Evolutionary conservation across 2,113 vertebrate species (phyloP).

Genomic region (Engystomops pustulosus): DNA sequence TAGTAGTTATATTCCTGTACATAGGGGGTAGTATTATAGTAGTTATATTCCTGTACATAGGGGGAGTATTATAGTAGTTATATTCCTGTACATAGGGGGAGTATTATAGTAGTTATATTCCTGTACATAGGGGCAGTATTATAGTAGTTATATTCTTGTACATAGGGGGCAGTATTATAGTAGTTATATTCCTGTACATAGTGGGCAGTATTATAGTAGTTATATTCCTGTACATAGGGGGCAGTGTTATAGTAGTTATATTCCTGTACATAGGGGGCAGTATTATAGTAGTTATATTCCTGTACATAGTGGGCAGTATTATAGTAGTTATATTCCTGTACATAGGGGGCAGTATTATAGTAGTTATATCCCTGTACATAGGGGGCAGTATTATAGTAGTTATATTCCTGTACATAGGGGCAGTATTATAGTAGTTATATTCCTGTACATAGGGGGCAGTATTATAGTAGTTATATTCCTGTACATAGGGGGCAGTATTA

Average conservation of each 20-base stretch:
- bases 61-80: background rate
- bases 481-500: background rate
- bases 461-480: conserved; percentile 9
- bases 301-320: background rate
- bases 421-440: conserved; percentile 24
- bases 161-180: conserved; percentile 6
- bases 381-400: conserved; percentile 10
- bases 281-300: conserved; percentile 3
- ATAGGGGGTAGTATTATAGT: conserved; percentile 6
- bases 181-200: background rate
- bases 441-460: conserved; percentile 6
- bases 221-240: conserved; percentile 4
- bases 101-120: conserved; percentile 17
- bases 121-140: background rate
- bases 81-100: conserved; percentile 1
- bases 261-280: background rate
- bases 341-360: conserved; percentile 16
- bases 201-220: background rate
- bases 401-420: background rate
- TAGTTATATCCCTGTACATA: conserved; percentile 14
- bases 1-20: conserved; percentile 8
- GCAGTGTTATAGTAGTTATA: conserved; percentile 2
- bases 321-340: conserved; percentile 17
- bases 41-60: background rate
- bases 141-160: no score